A percentile compares a stretch with the other conserved stretches of the same genome.
Conservation (phyloP, 1,140 invertebrate genomes). For the Rhyacophila brunnea region DNA sequence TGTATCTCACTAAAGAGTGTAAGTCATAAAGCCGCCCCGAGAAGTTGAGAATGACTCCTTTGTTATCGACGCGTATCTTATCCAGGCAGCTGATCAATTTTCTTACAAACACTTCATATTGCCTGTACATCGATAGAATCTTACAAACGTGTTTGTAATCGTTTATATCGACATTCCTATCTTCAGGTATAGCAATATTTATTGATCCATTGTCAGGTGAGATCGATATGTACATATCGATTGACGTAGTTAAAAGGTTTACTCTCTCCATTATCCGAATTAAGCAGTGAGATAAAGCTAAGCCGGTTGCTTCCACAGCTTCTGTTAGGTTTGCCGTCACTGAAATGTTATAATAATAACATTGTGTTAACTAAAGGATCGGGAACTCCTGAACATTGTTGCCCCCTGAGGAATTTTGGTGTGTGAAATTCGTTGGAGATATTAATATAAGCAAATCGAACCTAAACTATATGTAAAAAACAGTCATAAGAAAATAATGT, state of each 20-base stretch:
- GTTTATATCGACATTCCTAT: conserved; percentile 35
- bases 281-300: conserved; percentile 54
- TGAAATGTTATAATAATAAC: conserved; percentile 39
- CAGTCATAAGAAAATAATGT: too few relatives aligned
- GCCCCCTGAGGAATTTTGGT: too few relatives aligned
- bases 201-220: conserved; percentile 43
- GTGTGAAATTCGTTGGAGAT: too few relatives aligned
- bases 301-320: conserved; percentile 53
- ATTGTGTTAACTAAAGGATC: too few relatives aligned
- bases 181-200: conserved; percentile 31
- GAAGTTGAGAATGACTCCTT: conserved; percentile 47
- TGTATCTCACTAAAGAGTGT: conserved; percentile 59
- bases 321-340: conserved; percentile 62
- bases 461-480: too few relatives aligned
- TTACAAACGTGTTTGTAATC: conserved; percentile 54
- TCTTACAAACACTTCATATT: conserved; percentile 61
- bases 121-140: conserved; percentile 57
- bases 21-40: conserved; percentile 52
- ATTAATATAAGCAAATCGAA: too few relatives aligned
- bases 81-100: conserved; percentile 58
- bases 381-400: too few relatives aligned
- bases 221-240: conserved; percentile 49
- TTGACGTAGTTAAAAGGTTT: conserved; percentile 59
- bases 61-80: conserved; percentile 47
- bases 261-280: conserved; percentile 60